A percentile compares a stretch with the other conserved stretches of the same genome.
Conservation (phyloP, 2,888 invertebrate species). For the Punctoribates punctum region DNA sequence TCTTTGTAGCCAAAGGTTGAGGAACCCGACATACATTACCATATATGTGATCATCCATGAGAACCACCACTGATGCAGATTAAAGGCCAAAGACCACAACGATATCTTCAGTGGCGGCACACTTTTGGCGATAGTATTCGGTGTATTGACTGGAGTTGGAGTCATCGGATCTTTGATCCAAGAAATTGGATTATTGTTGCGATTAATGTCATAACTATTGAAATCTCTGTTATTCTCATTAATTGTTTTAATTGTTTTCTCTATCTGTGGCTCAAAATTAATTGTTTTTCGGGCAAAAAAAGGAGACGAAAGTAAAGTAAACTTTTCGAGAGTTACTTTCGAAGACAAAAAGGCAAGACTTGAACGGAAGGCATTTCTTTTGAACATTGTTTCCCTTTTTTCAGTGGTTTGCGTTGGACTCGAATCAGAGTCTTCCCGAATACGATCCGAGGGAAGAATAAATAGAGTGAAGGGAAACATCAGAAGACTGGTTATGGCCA, state of each 20-base stretch:
- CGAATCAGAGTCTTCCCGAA: conserved; percentile 39
- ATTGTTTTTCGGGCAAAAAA: not conserved
- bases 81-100: conserved; percentile 45
- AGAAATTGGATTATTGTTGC: not conserved
- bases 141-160: not conserved
- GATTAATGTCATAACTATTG: not conserved
- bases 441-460: conserved; percentile 45
- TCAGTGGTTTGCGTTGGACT: too few relatives aligned
- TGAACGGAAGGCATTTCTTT: not conserved
- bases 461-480: conserved; percentile 48
- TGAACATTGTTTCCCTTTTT: not conserved
- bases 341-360: not conserved
- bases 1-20: conserved; percentile 47
- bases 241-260: not conserved
- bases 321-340: conserved; percentile 41
- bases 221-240: not conserved
- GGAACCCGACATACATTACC: conserved; percentile 48
- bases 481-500: conserved; percentile 46
- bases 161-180: not conserved
- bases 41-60: conserved; percentile 49
- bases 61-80: conserved; percentile 49
- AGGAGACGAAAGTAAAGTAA: not conserved
- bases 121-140: not conserved
- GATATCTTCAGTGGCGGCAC: conserved; percentile 44
- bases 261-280: not conserved